Evolutionary conservation across 2,888 invertebrate genomes (phyloP).

Genomic region (Pyrrhia umbra): DNA sequence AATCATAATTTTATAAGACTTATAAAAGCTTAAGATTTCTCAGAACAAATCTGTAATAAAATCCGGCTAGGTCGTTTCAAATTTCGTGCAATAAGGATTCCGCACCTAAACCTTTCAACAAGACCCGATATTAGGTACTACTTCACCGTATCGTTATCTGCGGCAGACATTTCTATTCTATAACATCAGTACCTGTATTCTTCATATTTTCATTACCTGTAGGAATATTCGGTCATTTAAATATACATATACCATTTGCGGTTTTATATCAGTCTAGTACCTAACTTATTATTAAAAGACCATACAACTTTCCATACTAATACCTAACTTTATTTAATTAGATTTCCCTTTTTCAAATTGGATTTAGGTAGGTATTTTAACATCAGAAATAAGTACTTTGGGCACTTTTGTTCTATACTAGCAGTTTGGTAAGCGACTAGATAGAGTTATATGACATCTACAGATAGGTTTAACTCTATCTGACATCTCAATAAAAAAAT

Average conservation of each 20-base stretch:
- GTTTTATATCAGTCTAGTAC: no score
- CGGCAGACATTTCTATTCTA: constrained; percentile 20
- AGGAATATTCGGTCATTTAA: neutral
- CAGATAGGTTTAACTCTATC: no score
- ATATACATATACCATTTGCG: constrained; percentile 13
- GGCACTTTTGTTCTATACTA: no score
- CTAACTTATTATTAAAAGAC: constrained; percentile 20
- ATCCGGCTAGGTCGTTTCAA: constrained; percentile 31
- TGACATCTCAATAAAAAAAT: no score
- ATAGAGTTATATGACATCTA: no score
- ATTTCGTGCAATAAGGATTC: constrained; percentile 45
- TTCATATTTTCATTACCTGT: constrained; percentile 1
- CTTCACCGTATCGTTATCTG: constrained; percentile 26
- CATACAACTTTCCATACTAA: constrained; percentile 4
- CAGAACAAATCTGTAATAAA: constrained; percentile 32
- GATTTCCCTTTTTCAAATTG: no score
- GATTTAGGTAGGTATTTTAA: no score
- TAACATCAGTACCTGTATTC: constrained; percentile 5
- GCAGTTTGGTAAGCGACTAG: no score
- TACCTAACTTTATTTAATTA: no score
- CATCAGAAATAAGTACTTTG: no score
- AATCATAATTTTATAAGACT: neutral
- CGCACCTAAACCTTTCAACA: constrained; percentile 35
- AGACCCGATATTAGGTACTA: constrained; percentile 32
- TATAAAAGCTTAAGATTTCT: constrained; percentile 4